A percentile compares a stretch with the other conserved stretches of the same genome.
Evolutionary conservation across 2,888 invertebrate species (phyloP).

Genomic region (Eupithecia centaureata): DNA sequence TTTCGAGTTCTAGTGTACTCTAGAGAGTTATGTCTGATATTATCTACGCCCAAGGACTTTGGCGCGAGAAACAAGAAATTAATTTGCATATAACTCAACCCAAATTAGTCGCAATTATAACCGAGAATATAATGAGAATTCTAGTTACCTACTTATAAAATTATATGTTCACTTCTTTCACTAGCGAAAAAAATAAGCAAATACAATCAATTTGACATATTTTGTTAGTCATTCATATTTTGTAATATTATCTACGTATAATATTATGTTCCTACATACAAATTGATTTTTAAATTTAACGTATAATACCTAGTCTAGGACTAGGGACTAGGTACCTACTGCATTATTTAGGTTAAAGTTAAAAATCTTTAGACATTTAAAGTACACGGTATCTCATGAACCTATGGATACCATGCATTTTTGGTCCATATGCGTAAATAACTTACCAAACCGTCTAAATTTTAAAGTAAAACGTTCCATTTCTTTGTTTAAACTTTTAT

Average conservation of each 20-base stretch:
- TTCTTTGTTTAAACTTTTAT: constrained; percentile 2
- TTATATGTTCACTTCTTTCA: background rate
- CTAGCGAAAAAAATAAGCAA: background rate
- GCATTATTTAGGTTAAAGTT: no score
- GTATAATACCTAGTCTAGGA: no score
- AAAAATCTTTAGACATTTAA: no score
- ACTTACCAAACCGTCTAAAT: background rate
- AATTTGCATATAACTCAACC: background rate
- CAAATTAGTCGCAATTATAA: background rate
- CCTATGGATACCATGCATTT: background rate
- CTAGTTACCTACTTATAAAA: background rate
- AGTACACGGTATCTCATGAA: no score
- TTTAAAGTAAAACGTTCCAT: background rate
- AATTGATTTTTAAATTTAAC: no score
- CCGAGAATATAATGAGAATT: background rate
- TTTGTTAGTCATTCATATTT: no score
- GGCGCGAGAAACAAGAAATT: background rate
- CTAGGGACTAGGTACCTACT: no score
- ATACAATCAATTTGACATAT: background rate
- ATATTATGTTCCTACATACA: no score
- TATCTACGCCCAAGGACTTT: constrained; percentile 5
- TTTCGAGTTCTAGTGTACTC: background rate
- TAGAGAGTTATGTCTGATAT: background rate
- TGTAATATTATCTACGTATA: no score
- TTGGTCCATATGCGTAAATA: background rate